Evolutionary conservation across 2,113 vertebrate genomes (phyloP), one percentile per base, ranked within the genome.

Genomic region (Cygnus atratus): DNA sequence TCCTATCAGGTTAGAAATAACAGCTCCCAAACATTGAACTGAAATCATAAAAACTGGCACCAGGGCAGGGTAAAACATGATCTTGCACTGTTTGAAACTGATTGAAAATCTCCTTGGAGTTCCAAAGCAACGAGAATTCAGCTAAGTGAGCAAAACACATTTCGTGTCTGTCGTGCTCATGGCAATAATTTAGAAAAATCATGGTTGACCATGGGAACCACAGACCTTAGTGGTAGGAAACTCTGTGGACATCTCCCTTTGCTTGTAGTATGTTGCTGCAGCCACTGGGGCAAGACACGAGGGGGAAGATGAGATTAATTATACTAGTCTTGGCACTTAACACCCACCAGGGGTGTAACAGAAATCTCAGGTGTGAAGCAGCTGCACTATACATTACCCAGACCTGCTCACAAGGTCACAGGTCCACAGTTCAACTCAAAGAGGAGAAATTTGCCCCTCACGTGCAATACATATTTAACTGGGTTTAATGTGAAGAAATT

Each of bases 401-500:
- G 71, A 43, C 58, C 79, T 90, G 46, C 90, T 81, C 46, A 54
- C 83, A 90, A 90, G 72, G 59, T 75, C 74, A 54, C 43, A 87
- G 44, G 63, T 88, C 88, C 90, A 92, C 19, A 7, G 88, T 93
- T 93, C 31, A 75, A 72, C 70, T 90, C 86, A 91, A 90, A 94
- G 93, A 94, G 76, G 86, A 95, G 86, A 90, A 87, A 78, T 66
- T 74, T 84, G 13, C 28, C 80, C 80, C 83, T 84, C 39, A 0
- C 4, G 95, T 96, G 95, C 95, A 95, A 96, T 95, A 96, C 72
- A 6, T 93, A 94, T 91, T 94, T 96, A 94, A 93, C 95, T 92
- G 96, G 87, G 62, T 88, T 94, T 95, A 96, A 97, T 96, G 95
- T 96, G 96, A 97, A 96, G 90, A 96, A 92, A 92, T 89, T 92